Evolutionary conservation across 1,140 invertebrate species (phyloP), one percentile per base, ranked within the genome.

Genomic region (Drosophila lacteicornis): DNA sequence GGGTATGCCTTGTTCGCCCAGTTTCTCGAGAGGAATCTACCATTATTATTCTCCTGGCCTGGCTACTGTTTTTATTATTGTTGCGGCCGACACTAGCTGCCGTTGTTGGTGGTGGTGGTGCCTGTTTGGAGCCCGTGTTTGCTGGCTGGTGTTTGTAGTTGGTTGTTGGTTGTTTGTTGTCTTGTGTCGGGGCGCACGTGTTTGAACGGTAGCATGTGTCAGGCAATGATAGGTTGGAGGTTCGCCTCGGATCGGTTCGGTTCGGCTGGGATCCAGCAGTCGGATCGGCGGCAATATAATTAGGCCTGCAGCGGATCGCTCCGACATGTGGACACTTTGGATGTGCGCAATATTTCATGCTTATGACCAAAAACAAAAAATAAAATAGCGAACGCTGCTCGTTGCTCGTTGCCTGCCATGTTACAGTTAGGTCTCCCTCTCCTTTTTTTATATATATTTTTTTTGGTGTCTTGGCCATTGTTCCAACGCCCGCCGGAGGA

Each of bases 281-380:
- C 22, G 58, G 63, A 66, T 66, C 66, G 63, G 75, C 75, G 75
- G 85, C 85, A 90, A 90, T 90, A 85, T 90, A 90, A 90, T 90
- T 90, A 90, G 86, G 81, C 85, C 84, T 88, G 85, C 75, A 84
- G 85, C 85, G 59, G 67, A 78, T 68, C 45, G 66, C 71, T 73
- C 60, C 66, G 75, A 78, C 75, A 78, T 78, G 75, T 76, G 74
- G 74, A 67, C 73, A 65, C 58, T 75, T 70, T 82, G 84, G 82
- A 86, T 86, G 82, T 88, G 85, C 73, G 84, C 84, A 90, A 90
- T 90, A 91, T 91, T 90, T 90, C 82, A 90, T 85, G 85, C 85
- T 90, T 90, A 91, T 90, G 82, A 75, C 70, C 77, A 79, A 78
- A 70, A 73, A 45, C 22, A 59, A 59, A 63, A n/a, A 17, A 9